These are phyloP conservation scores for Xyliphius kryptos DNA, from an alignment of 2,113 vertebrate species.

Conservation along the genomic window DNA sequence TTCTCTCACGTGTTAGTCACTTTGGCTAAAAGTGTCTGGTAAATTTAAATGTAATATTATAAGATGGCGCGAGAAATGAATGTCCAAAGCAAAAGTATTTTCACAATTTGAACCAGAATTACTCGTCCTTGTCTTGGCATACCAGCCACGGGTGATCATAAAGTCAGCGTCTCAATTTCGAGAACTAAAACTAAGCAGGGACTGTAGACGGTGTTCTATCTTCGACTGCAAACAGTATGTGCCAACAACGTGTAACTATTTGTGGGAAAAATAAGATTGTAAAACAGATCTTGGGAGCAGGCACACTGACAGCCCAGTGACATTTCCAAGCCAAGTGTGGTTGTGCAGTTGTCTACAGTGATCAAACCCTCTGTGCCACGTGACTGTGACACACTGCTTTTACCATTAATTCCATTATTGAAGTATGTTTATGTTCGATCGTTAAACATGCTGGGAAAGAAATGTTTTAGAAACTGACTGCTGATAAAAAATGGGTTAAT, in stretches of 20 bases:
- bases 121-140: too few species aligned
- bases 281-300: constrained; percentile 8
- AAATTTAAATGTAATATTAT: too few species aligned
- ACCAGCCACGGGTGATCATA: too few species aligned
- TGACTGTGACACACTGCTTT: constrained; percentile 33
- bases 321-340: constrained; percentile 40
- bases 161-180: too few species aligned
- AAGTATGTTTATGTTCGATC: constrained; percentile 7
- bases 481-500: background rate
- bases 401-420: constrained; percentile 33
- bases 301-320: constrained; percentile 37
- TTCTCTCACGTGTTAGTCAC: too few species aligned
- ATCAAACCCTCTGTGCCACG: constrained; percentile 34
- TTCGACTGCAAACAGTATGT: background rate
- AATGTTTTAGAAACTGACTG: background rate
- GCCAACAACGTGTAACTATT: background rate
- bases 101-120: too few species aligned
- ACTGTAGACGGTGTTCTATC: too few species aligned
- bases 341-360: constrained; percentile 39
- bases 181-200: too few species aligned
- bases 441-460: background rate
- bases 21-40: too few species aligned
- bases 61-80: too few species aligned
- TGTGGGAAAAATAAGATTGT: constrained; percentile 16
- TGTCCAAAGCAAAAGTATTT: too few species aligned